phyloP scores from a whole-genome alignment of 1,140 invertebrate genomes.

The Drosophila punjabiensis region DNA sequence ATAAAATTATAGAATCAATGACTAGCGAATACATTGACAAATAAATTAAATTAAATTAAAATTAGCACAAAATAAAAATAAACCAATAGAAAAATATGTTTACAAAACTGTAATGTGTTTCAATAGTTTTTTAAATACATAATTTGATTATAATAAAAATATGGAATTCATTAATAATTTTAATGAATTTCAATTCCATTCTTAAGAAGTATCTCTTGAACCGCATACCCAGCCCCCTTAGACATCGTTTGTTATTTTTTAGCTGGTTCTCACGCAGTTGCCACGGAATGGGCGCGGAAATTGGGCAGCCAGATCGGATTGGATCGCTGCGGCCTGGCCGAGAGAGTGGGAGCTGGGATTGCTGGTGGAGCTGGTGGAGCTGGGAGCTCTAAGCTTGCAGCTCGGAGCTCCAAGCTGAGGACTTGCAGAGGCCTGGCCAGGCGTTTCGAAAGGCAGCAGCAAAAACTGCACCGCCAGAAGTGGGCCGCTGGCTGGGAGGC shows the following conservation, averaged over 20 bases:
- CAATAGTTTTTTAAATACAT: neutral
- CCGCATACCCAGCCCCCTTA: neutral
- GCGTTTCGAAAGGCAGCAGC: conserved; percentile 39
- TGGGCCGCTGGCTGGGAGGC: conserved; percentile 25
- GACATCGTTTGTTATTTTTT: conserved; percentile 10
- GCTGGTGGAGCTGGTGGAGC: neutral
- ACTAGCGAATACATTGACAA: too few species aligned
- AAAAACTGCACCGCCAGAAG: neutral
- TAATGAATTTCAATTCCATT: neutral
- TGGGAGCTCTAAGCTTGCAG: neutral
- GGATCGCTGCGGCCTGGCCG: conserved; percentile 16
- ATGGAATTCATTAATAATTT: neutral
- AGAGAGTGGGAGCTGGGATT: conserved; percentile 18
- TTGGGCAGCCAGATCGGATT: conserved; percentile 55
- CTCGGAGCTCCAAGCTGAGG: conserved; percentile 10
- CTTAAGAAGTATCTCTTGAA: neutral
- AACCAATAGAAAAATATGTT: neutral
- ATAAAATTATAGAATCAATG: too few species aligned
- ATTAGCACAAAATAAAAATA: neutral
- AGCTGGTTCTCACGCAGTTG: conserved; percentile 68
- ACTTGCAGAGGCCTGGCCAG: conserved; percentile 13
- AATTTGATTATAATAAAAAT: neutral
- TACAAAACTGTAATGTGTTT: neutral
- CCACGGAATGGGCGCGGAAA: conserved; percentile 74
- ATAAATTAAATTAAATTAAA: too few species aligned